A percentile compares a stretch with the other conserved stretches of the same genome.
phyloP scores from a whole-genome alignment of 2,113 vertebrate genomes.

The Etheostoma spectabile region DNA sequence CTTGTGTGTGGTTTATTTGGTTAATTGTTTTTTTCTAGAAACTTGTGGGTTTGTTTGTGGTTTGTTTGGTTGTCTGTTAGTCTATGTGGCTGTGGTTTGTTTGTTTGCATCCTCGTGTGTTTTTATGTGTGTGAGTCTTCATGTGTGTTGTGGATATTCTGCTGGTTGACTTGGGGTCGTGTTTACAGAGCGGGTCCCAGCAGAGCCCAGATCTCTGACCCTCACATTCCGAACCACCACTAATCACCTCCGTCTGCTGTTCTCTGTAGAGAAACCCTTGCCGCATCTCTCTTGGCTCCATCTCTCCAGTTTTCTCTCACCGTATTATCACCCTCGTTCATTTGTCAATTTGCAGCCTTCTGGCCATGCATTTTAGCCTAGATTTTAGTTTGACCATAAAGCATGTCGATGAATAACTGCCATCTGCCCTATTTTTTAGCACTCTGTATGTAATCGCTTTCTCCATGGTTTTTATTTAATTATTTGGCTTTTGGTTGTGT shows the following conservation, averaged over 20 bases:
- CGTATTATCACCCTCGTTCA: slow-evolving; percentile 22
- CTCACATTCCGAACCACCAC: slow-evolving; percentile 82
- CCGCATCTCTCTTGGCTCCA: slow-evolving; percentile 69
- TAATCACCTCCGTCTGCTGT: slow-evolving; percentile 82
- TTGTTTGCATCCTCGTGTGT: slow-evolving; percentile 69
- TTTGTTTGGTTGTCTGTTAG: slow-evolving; percentile 70
- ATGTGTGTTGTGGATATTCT: slow-evolving; percentile 64
- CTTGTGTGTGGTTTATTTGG: slow-evolving; percentile 37
- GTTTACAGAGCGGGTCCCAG: slow-evolving; percentile 84
- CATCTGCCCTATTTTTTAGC: slow-evolving; percentile 33
- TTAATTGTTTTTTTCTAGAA: slow-evolving; percentile 47
- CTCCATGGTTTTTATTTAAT: slow-evolving; percentile 4
- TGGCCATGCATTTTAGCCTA: slow-evolving; percentile 40
- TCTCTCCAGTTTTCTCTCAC: slow-evolving; percentile 63
- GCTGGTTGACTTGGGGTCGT: slow-evolving; percentile 74
- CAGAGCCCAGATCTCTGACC: slow-evolving; percentile 83
- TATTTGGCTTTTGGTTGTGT: slow-evolving; percentile 66
- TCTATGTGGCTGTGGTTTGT: slow-evolving; percentile 48
- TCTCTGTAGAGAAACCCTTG: slow-evolving; percentile 61
- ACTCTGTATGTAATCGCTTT: slow-evolving; percentile 39
- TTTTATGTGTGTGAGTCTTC: slow-evolving; percentile 54
- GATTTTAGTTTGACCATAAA: slow-evolving; percentile 49
- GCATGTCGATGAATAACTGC: slow-evolving; percentile 31
- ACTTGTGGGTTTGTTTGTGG: slow-evolving; percentile 37
- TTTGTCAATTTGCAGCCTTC: slow-evolving; percentile 46